phyloP scores from a whole-genome alignment of 2,888 invertebrate species.

The Exephanes ischioxanthus region DNA sequence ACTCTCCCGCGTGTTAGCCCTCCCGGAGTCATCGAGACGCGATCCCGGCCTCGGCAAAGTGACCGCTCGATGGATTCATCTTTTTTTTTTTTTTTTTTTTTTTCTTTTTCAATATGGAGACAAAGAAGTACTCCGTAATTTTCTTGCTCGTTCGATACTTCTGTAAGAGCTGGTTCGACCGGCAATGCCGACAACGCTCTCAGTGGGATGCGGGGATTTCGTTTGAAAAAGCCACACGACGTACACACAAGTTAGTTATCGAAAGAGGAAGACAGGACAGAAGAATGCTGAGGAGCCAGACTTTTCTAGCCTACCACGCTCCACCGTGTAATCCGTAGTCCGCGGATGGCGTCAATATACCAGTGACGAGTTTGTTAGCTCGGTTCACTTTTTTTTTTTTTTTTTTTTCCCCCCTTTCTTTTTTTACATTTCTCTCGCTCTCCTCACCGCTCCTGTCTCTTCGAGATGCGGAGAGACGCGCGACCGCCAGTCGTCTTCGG shows the following conservation, averaged over 20 bases:
- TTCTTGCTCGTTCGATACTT: slow-evolving; percentile 49
- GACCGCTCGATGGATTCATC: slow-evolving; percentile 41
- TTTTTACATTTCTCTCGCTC: slow-evolving; percentile 34
- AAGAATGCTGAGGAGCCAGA: slow-evolving; percentile 38
- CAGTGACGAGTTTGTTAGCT: slow-evolving; percentile 67
- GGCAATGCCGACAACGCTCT: background rate
- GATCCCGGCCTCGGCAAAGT: slow-evolving; percentile 45
- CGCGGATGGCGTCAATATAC: slow-evolving; percentile 61
- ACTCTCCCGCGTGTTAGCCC: background rate
- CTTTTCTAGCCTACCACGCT: slow-evolving; percentile 13
- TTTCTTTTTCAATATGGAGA: background rate
- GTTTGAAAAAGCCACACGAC: slow-evolving; percentile 13
- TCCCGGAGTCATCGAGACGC: slow-evolving; percentile 16
- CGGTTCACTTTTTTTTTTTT: slow-evolving; percentile 18
- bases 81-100: background rate
- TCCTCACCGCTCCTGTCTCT: background rate
- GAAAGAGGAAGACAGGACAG: slow-evolving; percentile 45
- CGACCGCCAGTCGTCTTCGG: slow-evolving; percentile 6
- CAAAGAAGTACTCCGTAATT: slow-evolving; percentile 59
- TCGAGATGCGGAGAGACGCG: background rate
- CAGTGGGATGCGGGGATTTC: no score
- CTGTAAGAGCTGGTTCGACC: slow-evolving; percentile 22
- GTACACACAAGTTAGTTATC: slow-evolving; percentile 58
- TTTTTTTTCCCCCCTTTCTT: background rate
- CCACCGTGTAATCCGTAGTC: slow-evolving; percentile 40